phyloP scores from a whole-genome alignment of 2,797 vertebrate species.

The Sardinella longiceps region DNA sequence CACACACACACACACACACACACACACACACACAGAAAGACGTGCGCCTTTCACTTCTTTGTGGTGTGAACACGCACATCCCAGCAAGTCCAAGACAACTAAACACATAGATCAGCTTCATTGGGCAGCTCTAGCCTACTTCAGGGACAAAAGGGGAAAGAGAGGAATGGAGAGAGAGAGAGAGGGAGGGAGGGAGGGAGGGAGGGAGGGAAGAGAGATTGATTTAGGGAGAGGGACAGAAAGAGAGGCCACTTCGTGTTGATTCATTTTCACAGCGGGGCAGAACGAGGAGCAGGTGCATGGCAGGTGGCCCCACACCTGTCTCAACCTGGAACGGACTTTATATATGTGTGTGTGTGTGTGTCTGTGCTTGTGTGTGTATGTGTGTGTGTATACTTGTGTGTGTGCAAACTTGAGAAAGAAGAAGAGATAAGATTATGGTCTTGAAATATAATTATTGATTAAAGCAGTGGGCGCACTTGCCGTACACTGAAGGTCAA shows the following conservation, averaged over 20 bases:
- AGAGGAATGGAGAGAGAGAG: neutral
- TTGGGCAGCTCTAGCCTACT: neutral
- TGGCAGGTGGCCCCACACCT: conserved; percentile 60
- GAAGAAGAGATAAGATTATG: conserved; percentile 9
- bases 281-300: conserved; percentile 54
- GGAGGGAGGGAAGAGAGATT: conserved; percentile 33
- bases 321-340: conserved; percentile 34
- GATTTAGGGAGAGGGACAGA: neutral
- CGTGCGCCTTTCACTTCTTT: neutral
- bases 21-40: neutral
- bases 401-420: neutral
- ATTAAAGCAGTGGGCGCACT: neutral
- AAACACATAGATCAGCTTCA: conserved; percentile 8
- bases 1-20: conserved; percentile 25
- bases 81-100: conserved; percentile 7
- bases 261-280: conserved; percentile 49
- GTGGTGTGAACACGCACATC: conserved; percentile 34
- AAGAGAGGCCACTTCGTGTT: conserved; percentile 7
- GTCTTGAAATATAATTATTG: conserved; percentile 15
- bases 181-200: neutral
- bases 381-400: conserved; percentile 12
- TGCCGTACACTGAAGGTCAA: neutral
- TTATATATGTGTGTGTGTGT: neutral
- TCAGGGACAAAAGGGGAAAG: conserved; percentile 15
- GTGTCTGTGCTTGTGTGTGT: neutral